phyloP scores from a whole-genome alignment of 2,797 vertebrate species.

The Percopsis omiscomaycus region DNA sequence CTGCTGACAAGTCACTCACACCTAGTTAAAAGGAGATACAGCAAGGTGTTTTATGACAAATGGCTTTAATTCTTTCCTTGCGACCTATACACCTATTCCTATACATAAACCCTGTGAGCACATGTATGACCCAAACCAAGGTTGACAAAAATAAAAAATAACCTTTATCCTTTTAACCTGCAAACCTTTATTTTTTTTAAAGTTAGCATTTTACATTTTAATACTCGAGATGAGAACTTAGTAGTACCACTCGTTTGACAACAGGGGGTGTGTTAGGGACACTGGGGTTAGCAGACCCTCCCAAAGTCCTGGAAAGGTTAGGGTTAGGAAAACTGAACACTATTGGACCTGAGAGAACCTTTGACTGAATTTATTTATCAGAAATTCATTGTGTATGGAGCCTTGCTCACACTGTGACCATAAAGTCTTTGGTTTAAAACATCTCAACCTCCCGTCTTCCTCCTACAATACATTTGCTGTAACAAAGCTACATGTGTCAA shows the following conservation, averaged over 20 bases:
- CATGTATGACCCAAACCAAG: background rate
- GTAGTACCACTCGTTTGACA: conserved; percentile 30
- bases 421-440: conserved; percentile 15
- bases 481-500: conserved; percentile 30
- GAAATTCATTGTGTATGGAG: too few relatives aligned
- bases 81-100: conserved; percentile 16
- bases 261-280: conserved; percentile 51
- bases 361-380: too few relatives aligned
- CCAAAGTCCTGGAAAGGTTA: background rate
- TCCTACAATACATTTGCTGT: conserved; percentile 34
- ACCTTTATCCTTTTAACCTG: too few relatives aligned
- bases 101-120: conserved; percentile 21
- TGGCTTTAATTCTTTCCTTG: conserved; percentile 26
- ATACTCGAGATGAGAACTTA: background rate
- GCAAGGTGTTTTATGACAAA: conserved; percentile 54
- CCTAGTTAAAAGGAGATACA: conserved; percentile 61
- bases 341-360: too few relatives aligned
- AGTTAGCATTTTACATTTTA: conserved; percentile 25
- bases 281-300: background rate
- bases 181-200: too few relatives aligned
- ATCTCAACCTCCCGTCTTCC: too few relatives aligned
- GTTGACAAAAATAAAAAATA: too few relatives aligned
- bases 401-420: too few relatives aligned
- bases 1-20: conserved; percentile 60
- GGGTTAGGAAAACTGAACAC: too few relatives aligned